These are phyloP conservation scores for Anser cygnoides DNA, from an alignment of 2,113 vertebrate genomes.

Conservation along the genomic window DNA sequence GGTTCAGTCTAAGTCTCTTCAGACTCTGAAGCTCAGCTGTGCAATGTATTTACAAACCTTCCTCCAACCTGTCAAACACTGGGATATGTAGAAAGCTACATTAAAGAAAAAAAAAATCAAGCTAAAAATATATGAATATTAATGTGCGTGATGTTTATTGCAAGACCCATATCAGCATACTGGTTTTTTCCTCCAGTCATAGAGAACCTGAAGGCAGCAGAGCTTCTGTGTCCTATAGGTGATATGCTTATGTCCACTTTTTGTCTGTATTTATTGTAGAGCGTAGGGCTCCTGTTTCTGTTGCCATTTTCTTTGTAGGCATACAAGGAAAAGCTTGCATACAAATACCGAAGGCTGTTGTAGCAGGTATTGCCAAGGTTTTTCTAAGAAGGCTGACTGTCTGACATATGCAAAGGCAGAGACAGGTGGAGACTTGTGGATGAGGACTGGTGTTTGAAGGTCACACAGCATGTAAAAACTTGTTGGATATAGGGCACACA, in stretches of 20 bases:
- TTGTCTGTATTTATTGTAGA: background rate
- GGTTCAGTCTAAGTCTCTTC: background rate
- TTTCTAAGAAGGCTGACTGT: background rate
- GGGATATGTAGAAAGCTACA: background rate
- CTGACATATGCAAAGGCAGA: rapidly evolving
- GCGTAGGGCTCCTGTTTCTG: background rate
- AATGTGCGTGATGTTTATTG: background rate
- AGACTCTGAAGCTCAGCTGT: background rate
- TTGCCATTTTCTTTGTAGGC: background rate
- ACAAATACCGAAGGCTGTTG: background rate
- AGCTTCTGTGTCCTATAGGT: background rate
- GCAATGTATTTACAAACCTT: background rate
- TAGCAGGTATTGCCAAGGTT: background rate
- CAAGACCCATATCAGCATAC: background rate
- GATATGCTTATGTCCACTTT: background rate
- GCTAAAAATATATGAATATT: background rate
- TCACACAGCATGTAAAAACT: background rate
- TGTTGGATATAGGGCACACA: background rate
- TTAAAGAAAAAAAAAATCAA: background rate
- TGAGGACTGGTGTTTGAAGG: background rate
- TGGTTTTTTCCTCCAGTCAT: background rate
- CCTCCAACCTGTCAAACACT: background rate
- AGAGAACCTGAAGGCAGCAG: background rate
- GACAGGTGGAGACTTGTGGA: background rate
- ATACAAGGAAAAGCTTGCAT: background rate